phyloP scores from a whole-genome alignment of 2,888 invertebrate species.

The Eupithecia dodoneata region DNA sequence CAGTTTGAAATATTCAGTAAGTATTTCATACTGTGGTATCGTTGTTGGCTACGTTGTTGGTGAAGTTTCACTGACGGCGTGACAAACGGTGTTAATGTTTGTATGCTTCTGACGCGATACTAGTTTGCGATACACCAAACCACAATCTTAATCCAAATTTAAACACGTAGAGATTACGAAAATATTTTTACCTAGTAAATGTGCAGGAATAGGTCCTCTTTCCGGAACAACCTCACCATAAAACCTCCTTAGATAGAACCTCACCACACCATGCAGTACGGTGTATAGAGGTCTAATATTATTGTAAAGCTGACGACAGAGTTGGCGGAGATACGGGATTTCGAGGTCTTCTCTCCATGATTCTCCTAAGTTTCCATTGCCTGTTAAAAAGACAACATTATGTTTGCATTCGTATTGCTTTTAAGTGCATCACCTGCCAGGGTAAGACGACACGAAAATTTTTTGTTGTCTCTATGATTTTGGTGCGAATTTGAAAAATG shows the following conservation, averaged over 20 bases:
- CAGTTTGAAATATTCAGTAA: no score
- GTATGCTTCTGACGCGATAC: no score
- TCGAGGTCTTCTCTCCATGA: constrained; percentile 88
- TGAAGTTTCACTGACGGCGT: no score
- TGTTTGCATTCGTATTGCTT: not conserved
- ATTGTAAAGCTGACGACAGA: constrained; percentile 82
- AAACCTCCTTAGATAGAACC: constrained; percentile 82
- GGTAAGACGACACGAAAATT: no score
- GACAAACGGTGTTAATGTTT: no score
- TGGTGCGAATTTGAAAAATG: no score
- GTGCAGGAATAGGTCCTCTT: constrained; percentile 86
- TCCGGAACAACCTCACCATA: constrained; percentile 84
- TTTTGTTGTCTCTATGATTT: no score
- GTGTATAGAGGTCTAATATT: constrained; percentile 86
- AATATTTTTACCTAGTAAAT: constrained; percentile 85
- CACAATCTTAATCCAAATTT: not conserved
- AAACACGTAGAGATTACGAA: not conserved
- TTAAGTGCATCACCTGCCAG: no score
- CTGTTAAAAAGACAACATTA: constrained; percentile 61
- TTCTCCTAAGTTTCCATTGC: constrained; percentile 86
- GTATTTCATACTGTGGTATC: no score
- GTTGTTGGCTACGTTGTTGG: no score
- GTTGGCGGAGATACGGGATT: constrained; percentile 80
- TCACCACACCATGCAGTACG: constrained; percentile 88
- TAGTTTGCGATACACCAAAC: no score